These are phyloP conservation scores for Chelmon rostratus DNA, from an alignment of 2,797 vertebrate species.

Conservation along the genomic window DNA sequence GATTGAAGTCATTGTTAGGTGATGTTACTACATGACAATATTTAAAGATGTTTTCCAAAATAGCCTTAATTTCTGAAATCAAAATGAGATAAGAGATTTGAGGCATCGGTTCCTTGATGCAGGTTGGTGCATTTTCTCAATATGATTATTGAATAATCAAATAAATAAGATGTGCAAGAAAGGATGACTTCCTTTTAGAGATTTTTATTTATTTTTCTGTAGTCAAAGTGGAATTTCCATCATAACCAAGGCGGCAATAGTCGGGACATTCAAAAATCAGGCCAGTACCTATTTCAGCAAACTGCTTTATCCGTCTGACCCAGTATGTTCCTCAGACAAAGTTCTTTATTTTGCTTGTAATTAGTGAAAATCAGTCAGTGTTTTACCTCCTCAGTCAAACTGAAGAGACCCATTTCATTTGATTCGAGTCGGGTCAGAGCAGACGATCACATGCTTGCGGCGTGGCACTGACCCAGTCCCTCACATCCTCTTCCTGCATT, in stretches of 20 bases:
- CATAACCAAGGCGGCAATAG: not conserved
- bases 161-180: constrained; percentile 1
- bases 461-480: constrained; percentile 46
- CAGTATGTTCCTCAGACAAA: not conserved
- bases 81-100: too few relatives aligned
- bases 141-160: constrained; percentile 4
- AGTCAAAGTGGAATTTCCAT: constrained; percentile 12
- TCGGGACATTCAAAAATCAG: constrained; percentile 19
- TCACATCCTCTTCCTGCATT: constrained; percentile 52
- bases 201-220: not conserved
- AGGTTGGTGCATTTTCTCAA: not conserved
- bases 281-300: constrained; percentile 11
- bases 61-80: too few relatives aligned
- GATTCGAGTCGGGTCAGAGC: constrained; percentile 28
- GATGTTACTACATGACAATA: too few relatives aligned
- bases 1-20: too few relatives aligned
- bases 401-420: constrained; percentile 43
- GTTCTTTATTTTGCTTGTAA: constrained; percentile 40
- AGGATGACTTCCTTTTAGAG: too few relatives aligned
- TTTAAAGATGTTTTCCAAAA: too few relatives aligned
- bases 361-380: constrained; percentile 38
- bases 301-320: constrained; percentile 1
- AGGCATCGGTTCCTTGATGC: constrained; percentile 1
- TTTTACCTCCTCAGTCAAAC: constrained; percentile 22
- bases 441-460: constrained; percentile 45